A percentile compares a stretch with the other conserved stretches of the same genome.
phyloP scores from a whole-genome alignment of 2,113 vertebrate species.

The Spermophilus dauricus region DNA sequence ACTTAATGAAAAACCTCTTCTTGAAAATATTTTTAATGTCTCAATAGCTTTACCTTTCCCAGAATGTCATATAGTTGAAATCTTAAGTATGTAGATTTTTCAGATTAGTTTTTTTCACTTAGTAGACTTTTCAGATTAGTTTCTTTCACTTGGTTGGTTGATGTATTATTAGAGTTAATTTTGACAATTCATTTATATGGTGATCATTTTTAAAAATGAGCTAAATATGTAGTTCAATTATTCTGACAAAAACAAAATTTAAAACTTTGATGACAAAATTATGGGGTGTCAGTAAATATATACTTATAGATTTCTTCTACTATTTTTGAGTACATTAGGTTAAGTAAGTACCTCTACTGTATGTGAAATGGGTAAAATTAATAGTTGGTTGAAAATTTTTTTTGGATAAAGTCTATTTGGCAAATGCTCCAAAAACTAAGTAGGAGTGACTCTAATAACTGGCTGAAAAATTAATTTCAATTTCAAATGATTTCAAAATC shows the following conservation, averaged over 20 bases:
- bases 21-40: neutral
- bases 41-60: neutral
- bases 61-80: neutral
- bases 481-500: slow-evolving; percentile 18
- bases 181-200: neutral
- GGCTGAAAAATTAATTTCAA: slow-evolving; percentile 3
- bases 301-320: neutral
- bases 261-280: neutral
- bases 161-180: neutral
- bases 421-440: neutral
- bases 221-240: neutral
- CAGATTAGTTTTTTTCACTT: neutral
- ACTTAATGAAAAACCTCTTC: neutral
- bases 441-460: neutral
- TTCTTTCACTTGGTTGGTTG: neutral
- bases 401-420: neutral
- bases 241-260: neutral
- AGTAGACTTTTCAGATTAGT: neutral
- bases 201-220: neutral
- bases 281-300: neutral
- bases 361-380: neutral
- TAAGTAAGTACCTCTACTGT: neutral
- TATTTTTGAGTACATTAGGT: neutral
- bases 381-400: neutral
- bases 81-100: neutral